Conservation (phyloP, 2,113 vertebrate genomes). For the Garra rufa region DNA sequence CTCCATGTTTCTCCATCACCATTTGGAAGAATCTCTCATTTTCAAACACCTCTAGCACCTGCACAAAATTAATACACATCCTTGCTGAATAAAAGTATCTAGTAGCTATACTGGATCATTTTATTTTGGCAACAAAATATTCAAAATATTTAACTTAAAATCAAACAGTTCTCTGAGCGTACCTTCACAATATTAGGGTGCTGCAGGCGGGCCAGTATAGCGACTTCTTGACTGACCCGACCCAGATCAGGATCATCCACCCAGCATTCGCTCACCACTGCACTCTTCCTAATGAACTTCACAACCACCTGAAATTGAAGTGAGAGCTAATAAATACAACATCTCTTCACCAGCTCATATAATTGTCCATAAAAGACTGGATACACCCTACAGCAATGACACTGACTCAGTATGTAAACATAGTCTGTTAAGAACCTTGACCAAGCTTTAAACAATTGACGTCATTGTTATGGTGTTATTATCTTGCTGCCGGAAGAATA, state of each 20-base stretch:
- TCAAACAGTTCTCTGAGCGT: not conserved
- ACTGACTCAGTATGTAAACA: constrained; percentile 8
- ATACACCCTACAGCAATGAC: not conserved
- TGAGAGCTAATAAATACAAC: constrained; percentile 14
- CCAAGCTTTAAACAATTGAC: not conserved
- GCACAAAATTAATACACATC: no score
- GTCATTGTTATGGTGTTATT: not conserved
- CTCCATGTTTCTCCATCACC: constrained; percentile 95
- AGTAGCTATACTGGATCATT: no score
- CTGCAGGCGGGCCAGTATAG: constrained; percentile 84
- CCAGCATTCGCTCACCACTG: constrained; percentile 89
- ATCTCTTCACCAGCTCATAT: constrained; percentile 12
- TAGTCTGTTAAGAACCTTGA: not conserved
- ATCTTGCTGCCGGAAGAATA: not conserved
- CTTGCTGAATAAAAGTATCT: no score
- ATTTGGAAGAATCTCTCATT: constrained; percentile 91
- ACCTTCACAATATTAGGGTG: constrained; percentile 92
- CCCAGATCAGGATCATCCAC: constrained; percentile 86
- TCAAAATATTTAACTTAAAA: not conserved
- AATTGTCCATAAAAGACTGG: not conserved
- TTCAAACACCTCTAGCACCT: constrained; percentile 92
- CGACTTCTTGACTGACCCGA: constrained; percentile 87
- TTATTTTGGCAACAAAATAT: not conserved
- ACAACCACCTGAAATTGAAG: constrained; percentile 80
- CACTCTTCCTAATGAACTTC: constrained; percentile 93